Evolutionary conservation across 92 coral and sea anemone species (phyloP).

Genomic region (Actinostola sp.): DNA sequence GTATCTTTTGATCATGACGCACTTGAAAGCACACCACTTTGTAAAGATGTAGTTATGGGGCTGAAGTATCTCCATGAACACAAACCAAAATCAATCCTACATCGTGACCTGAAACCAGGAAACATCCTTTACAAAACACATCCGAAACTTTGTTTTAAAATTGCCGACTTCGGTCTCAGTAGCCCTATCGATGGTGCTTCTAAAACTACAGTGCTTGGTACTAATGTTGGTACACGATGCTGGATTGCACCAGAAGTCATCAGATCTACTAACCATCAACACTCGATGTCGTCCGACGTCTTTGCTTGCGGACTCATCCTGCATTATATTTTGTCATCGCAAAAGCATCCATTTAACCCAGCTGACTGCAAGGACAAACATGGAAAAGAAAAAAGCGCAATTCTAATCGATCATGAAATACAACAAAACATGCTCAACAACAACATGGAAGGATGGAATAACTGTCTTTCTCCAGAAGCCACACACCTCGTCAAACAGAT

Average conservation of each 20-base stretch:
- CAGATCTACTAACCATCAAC: neutral
- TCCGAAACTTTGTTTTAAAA: conserved; percentile 42
- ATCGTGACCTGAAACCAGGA: conserved; percentile 67
- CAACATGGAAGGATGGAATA: conserved; percentile 10
- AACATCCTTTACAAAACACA: conserved; percentile 59
- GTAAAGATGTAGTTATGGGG: conserved; percentile 28
- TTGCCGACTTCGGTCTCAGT: conserved; percentile 51
- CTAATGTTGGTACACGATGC: conserved; percentile 33
- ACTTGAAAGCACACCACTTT: neutral
- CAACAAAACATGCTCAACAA: conserved; percentile 19
- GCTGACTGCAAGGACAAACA: no score
- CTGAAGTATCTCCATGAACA: conserved; percentile 41
- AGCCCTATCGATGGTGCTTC: neutral
- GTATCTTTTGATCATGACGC: conserved; percentile 21
- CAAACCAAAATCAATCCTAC: conserved; percentile 23
- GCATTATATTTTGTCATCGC: conserved; percentile 28
- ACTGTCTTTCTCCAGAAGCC: conserved; percentile 24
- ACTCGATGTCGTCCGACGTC: conserved; percentile 27
- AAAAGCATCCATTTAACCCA: conserved; percentile 29
- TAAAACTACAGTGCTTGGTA: conserved; percentile 18
- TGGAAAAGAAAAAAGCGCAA: neutral
- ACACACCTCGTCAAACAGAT: conserved; percentile 29
- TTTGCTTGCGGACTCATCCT: conserved; percentile 38
- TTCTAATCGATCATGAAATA: conserved; percentile 14
- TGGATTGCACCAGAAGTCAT: conserved; percentile 47